Conservation (phyloP, 1,140 invertebrate species). For the Proctacanthus coquilletti region DNA sequence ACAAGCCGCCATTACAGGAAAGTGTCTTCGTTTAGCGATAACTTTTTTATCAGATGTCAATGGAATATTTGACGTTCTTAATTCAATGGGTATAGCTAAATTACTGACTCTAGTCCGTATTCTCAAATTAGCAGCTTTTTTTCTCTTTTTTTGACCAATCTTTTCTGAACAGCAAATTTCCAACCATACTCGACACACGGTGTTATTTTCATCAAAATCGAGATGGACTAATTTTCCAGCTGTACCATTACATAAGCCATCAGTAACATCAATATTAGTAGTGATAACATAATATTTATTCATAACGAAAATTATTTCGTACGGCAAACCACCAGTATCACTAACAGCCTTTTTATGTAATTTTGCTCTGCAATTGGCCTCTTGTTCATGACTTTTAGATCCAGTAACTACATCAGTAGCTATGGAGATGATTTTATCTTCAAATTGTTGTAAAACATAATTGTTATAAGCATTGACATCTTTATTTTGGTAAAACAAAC, state of each 20-base stretch:
- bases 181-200: background rate
- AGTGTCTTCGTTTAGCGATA: conserved; percentile 13
- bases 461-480: too few species aligned
- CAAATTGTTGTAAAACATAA: too few species aligned
- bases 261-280: background rate
- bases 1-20: conserved; percentile 15
- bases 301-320: conserved; percentile 4
- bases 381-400: too few species aligned
- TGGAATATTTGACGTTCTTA: conserved; percentile 9
- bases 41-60: conserved; percentile 11
- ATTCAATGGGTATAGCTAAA: conserved; percentile 1
- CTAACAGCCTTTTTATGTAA: background rate
- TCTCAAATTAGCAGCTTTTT: conserved; percentile 1
- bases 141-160: conserved; percentile 2
- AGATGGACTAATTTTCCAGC: background rate
- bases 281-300: background rate
- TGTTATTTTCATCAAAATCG: background rate
- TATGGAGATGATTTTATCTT: too few species aligned
- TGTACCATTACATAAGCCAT: background rate
- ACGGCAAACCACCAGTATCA: background rate
- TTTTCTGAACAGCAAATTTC: conserved; percentile 2
- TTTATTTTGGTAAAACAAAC: too few species aligned
- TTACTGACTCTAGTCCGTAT: conserved; percentile 1
- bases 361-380: too few species aligned
- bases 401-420: too few species aligned